Conservation (phyloP, 1,140 invertebrate species). For the Galendromus occidentalis region DNA sequence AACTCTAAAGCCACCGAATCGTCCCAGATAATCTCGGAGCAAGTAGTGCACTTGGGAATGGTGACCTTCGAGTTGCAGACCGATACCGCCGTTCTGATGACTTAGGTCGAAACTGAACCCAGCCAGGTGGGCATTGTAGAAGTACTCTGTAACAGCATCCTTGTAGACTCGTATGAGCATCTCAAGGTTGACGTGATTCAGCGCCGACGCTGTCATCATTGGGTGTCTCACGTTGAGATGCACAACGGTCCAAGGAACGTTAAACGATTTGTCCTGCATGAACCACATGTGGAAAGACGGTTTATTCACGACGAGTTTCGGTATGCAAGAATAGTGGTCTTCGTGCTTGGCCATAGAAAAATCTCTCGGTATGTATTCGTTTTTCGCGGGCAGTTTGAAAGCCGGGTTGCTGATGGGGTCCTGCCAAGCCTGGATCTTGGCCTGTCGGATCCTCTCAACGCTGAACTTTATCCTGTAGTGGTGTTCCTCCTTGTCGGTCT, state of each 20-base stretch:
- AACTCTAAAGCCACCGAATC: not conserved
- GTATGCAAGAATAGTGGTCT: not conserved
- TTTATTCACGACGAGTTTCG: not conserved
- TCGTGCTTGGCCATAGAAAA: not conserved
- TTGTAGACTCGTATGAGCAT: not conserved
- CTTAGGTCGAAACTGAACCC: not conserved
- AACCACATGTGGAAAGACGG: not conserved
- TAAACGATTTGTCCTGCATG: slow-evolving; percentile 1
- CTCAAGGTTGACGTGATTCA: not conserved
- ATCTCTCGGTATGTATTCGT: not conserved
- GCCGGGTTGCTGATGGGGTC: not conserved
- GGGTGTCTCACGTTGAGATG: not conserved
- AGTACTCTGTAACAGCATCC: not conserved
- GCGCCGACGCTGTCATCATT: not conserved
- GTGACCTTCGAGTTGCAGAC: not conserved
- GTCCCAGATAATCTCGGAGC: not conserved
- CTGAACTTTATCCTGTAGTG: not conserved
- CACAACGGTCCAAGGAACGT: not conserved
- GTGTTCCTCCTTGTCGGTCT: not conserved
- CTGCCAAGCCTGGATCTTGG: not conserved
- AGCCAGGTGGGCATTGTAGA: not conserved
- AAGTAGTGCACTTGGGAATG: not conserved
- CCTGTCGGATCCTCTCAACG: not conserved
- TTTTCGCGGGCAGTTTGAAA: not conserved
- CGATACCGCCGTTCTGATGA: not conserved